These are phyloP conservation scores for Plagodis pulveraria DNA, from an alignment of 2,888 invertebrate species.

Conservation along the genomic window DNA sequence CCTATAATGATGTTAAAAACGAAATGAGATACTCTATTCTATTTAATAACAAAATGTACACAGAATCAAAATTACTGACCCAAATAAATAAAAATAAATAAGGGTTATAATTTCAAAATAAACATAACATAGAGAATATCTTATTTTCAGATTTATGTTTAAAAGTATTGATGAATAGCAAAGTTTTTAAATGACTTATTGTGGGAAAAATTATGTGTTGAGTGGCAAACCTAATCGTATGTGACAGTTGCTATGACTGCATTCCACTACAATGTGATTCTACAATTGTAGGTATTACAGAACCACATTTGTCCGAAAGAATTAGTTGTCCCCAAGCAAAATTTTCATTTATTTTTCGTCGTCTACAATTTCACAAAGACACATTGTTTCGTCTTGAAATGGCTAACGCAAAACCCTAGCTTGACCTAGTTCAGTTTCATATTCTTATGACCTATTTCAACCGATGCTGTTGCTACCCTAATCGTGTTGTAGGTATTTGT, in stretches of 20 bases:
- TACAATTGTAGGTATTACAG: constrained; percentile 57
- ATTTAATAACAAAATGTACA: constrained; percentile 36
- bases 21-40: constrained; percentile 52
- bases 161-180: constrained; percentile 26
- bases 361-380: constrained; percentile 15
- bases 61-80: constrained; percentile 27
- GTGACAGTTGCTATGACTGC: constrained; percentile 68
- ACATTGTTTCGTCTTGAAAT: constrained; percentile 53
- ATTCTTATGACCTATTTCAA: constrained; percentile 68
- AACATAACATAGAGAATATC: constrained; percentile 46
- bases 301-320: constrained; percentile 80
- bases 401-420: constrained; percentile 59
- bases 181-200: constrained; percentile 11
- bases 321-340: constrained; percentile 43
- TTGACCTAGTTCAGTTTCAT: constrained; percentile 69
- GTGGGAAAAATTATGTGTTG: constrained; percentile 22
- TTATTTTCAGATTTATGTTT: constrained; percentile 22
- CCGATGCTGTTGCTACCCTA: constrained; percentile 55
- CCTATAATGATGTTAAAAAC: constrained; percentile 56
- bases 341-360: constrained; percentile 7
- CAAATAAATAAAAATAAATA: constrained; percentile 35
- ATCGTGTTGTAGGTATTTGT: constrained; percentile 50
- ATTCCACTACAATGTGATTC: constrained; percentile 75
- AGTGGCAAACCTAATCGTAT: constrained; percentile 48
- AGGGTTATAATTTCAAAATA: constrained; percentile 31